Evolutionary conservation across 2,113 vertebrate species (phyloP).

Genomic region (Psammodynastes pulverulentus): DNA sequence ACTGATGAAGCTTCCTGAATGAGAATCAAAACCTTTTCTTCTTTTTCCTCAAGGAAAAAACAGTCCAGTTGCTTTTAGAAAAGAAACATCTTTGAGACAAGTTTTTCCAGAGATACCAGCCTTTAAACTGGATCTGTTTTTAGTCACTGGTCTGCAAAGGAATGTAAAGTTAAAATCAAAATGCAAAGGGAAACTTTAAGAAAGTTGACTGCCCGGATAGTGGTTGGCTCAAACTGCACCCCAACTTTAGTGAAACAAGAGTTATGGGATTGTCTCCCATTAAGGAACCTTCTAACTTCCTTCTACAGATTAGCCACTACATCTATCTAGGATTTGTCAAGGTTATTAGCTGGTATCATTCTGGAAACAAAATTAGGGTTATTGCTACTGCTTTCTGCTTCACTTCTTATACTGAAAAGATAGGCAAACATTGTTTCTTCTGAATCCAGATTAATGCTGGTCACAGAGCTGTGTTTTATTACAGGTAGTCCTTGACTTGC

Average conservation of each 20-base stretch:
- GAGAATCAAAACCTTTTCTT: too few species aligned
- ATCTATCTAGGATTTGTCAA: not conserved
- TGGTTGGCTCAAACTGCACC: not conserved
- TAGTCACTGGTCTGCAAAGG: not conserved
- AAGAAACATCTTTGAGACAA: too few species aligned
- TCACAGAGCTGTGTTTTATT: not conserved
- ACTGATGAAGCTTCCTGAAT: too few species aligned
- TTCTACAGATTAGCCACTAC: not conserved
- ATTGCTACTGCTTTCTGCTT: not conserved
- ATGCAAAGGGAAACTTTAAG: not conserved
- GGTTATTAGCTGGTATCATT: not conserved
- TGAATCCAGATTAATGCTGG: not conserved
- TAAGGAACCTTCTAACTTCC: not conserved
- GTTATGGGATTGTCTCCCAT: not conserved
- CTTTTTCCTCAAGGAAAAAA: too few species aligned
- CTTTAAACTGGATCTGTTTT: not conserved
- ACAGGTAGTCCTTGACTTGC: not conserved
- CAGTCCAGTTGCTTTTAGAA: too few species aligned
- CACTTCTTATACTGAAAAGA: not conserved
- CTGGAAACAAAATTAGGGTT: not conserved
- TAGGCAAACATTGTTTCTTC: not conserved
- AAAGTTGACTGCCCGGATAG: not conserved
- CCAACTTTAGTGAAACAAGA: not conserved
- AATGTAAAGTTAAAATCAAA: not conserved
- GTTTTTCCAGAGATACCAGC: not conserved